Evolutionary conservation across 2,888 invertebrate genomes (phyloP).

Genomic region (Micropterix aruncella): DNA sequence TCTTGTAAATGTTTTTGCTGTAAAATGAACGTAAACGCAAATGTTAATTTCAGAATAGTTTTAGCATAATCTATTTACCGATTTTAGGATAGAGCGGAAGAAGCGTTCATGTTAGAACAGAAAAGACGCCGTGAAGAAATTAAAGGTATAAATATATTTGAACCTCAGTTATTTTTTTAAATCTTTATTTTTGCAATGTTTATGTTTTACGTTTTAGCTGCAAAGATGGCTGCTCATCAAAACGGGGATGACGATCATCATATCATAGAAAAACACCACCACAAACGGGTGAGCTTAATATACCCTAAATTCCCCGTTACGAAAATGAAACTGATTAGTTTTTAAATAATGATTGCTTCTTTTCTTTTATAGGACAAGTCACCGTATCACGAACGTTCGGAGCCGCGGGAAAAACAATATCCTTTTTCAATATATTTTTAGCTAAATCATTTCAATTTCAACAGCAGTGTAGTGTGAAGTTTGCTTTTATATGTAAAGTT

Average conservation of each 20-base stretch:
- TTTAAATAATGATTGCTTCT: no score
- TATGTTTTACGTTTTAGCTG: neutral
- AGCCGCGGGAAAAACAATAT: neutral
- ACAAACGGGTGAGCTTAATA: neutral
- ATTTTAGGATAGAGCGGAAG: slow-evolving; percentile 58
- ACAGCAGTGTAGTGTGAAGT: no score
- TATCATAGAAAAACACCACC: neutral
- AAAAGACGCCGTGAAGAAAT: slow-evolving; percentile 71
- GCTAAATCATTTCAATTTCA: no score
- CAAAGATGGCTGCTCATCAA: neutral
- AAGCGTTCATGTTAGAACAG: slow-evolving; percentile 50
- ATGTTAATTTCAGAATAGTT: no score
- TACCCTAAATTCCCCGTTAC: no score
- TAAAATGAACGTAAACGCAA: no score
- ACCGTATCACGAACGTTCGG: neutral
- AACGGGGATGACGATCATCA: neutral
- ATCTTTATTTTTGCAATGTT: neutral
- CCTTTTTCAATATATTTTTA: no score
- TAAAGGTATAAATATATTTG: slow-evolving; percentile 37
- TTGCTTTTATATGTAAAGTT: no score
- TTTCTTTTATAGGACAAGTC: neutral
- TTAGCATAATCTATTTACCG: no score
- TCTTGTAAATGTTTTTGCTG: no score
- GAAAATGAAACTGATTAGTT: no score
- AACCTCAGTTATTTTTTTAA: neutral